These are phyloP conservation scores for Stichopus chloronotus DNA, from an alignment of 35 echinoderm and acorn worm genomes.

Conservation along the genomic window DNA sequence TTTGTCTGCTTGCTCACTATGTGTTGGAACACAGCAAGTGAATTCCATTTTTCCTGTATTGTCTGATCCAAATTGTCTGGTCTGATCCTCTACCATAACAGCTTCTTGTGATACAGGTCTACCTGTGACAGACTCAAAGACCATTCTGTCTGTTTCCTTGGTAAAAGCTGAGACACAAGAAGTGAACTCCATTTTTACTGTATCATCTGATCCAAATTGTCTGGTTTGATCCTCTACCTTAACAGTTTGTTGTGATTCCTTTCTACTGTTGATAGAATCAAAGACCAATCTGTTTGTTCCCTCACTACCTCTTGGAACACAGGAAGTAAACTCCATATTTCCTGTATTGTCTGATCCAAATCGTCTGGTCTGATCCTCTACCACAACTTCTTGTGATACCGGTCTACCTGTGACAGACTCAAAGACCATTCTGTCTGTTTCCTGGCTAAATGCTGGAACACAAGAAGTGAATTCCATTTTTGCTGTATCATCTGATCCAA, in stretches of 20 bases:
- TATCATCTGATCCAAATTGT: background rate
- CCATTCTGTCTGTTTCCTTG: background rate
- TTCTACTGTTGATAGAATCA: background rate
- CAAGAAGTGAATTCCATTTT: conserved; percentile 30
- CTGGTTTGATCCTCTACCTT: background rate
- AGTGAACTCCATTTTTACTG: conserved; percentile 21
- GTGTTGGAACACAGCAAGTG: background rate
- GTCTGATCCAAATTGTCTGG: no score
- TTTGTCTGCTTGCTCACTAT: background rate
- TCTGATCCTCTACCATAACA: no score
- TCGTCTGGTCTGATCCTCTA: conserved; percentile 20
- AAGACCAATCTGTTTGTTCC: background rate
- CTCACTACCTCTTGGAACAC: background rate
- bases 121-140: no score
- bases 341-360: conserved; percentile 41
- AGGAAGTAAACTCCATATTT: conserved; percentile 24
- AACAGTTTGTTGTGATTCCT: background rate
- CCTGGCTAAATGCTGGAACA: background rate
- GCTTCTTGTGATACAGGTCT: no score
- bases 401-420: background rate
- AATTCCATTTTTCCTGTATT: no score
- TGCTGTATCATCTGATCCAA: background rate
- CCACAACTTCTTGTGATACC: background rate
- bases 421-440: background rate
- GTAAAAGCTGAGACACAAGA: background rate